A percentile compares a stretch with the other conserved stretches of the same genome.
Evolutionary conservation across 2,113 vertebrate species (phyloP).

Genomic region (Corythoichthys intestinalis): DNA sequence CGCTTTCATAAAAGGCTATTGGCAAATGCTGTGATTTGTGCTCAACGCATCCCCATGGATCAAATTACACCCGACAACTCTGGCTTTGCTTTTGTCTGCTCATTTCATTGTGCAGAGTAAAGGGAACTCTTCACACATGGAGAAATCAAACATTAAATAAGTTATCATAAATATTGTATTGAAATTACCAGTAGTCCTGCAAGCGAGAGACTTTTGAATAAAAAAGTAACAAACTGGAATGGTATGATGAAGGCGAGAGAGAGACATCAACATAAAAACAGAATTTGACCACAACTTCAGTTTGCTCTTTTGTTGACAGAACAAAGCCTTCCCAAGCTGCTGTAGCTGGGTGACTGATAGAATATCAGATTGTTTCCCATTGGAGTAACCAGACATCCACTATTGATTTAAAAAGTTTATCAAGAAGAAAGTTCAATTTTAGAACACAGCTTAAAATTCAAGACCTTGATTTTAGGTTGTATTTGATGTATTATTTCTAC

Average conservation of each 20-base stretch:
- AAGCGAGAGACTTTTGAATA: constrained; percentile 5
- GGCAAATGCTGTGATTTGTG: not conserved
- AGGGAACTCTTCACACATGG: not conserved
- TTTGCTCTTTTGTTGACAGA: constrained; percentile 28
- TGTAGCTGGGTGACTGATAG: constrained; percentile 31
- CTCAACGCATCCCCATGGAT: not conserved
- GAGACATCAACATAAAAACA: constrained; percentile 12
- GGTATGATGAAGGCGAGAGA: constrained; percentile 8
- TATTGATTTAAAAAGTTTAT: constrained; percentile 19
- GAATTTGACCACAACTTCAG: constrained; percentile 25
- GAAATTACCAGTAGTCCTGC: not conserved
- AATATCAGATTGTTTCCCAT: constrained; percentile 23
- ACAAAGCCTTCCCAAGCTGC: constrained; percentile 25
- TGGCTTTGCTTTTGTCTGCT: not conserved
- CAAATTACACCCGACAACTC: not conserved
- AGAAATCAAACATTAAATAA: constrained; percentile 8
- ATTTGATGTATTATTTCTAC: constrained; percentile 1
- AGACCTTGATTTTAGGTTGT: not conserved
- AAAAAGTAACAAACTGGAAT: not conserved
- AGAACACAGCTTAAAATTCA: constrained; percentile 22
- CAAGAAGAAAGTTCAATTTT: constrained; percentile 38
- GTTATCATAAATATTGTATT: not conserved
- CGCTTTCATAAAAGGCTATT: constrained; percentile 2
- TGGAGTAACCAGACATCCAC: constrained; percentile 23
- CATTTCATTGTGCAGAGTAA: constrained; percentile 4